Evolutionary conservation across 2,113 vertebrate genomes (phyloP), one percentile per base, ranked within the genome.

Genomic region (Heterotis niloticus): DNA sequence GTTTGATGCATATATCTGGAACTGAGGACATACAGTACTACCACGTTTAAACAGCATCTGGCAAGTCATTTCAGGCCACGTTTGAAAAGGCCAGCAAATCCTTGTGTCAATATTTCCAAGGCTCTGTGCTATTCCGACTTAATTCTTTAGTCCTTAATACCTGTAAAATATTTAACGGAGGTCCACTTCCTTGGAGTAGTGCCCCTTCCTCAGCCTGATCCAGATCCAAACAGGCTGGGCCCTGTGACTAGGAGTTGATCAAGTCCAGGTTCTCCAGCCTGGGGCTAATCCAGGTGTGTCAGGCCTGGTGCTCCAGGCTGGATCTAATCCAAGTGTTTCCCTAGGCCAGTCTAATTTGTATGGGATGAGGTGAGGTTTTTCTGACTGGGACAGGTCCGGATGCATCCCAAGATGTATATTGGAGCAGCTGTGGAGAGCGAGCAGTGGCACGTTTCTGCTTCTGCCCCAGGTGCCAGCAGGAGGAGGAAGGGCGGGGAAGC

Each of bases 161-260:
- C 54, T 74, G 71, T 72, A 54, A 54, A 54, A 12, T 65, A 54
- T 59, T 74, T 74, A 23, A 26, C n/a, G 71, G 71, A 74, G 57
- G 26, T 74, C 71, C 24, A 44, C 34, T 44, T 44, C 34, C 34
- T 44, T 7, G 7, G 34, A 7, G 3, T 7, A 44, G 34, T 44
- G 34, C 34, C 16, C 71, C 5, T 23, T 74, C 16, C 54, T 57
- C n/a, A 54, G 52, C 9, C 11, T 74, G 16, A 28, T 23, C 24
- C 54, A 3, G 69, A 11, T 5, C 17, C 23, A 18, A 20, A 51
- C 7, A 57, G 23, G 51, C 23, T 59, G 34, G 34, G 70, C 52
- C n/a, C n/a, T n/a, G n/a, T n/a, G n/a, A 44, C 3, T 44, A 7
- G 34, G 34, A 44, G 34, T 7, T 44, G 34, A 44, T 44, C 34